Evolutionary conservation across 2,797 vertebrate species (phyloP).

Genomic region (Chelon auratus): DNA sequence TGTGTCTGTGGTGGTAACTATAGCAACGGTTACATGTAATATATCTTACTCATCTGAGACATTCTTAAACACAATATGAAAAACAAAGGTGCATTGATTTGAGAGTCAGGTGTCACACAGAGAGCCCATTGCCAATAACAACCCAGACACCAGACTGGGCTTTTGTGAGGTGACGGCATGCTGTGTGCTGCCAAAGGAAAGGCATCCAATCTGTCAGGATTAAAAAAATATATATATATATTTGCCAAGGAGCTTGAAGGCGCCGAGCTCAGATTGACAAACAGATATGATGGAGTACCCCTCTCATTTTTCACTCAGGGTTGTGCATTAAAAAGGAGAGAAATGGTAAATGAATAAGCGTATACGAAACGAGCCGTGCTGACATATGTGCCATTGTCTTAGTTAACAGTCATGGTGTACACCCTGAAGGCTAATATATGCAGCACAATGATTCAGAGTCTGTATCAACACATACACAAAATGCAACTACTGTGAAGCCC

Average conservation of each 20-base stretch:
- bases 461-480: too few species aligned
- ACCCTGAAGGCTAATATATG: too few species aligned
- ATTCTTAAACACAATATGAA: constrained; percentile 25
- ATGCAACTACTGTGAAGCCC: neutral
- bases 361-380: constrained; percentile 6
- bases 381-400: constrained; percentile 4
- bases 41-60: constrained; percentile 28
- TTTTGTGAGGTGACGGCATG: constrained; percentile 45
- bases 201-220: constrained; percentile 54
- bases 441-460: too few species aligned
- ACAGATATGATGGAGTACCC: constrained; percentile 9
- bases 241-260: constrained; percentile 23
- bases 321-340: constrained; percentile 29
- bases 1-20: constrained; percentile 37
- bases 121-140: constrained; percentile 32
- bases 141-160: constrained; percentile 48
- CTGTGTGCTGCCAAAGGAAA: constrained; percentile 56
- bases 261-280: constrained; percentile 15
- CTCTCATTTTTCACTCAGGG: neutral
- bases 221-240: constrained; percentile 25
- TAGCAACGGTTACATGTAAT: constrained; percentile 45
- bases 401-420: too few species aligned
- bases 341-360: constrained; percentile 15
- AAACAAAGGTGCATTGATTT: constrained; percentile 18
- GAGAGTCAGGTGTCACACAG: constrained; percentile 31